A percentile compares a stretch with the other conserved stretches of the same genome.
Conservation (phyloP, 2,113 vertebrate genomes). For the Myotis yumanensis region DNA sequence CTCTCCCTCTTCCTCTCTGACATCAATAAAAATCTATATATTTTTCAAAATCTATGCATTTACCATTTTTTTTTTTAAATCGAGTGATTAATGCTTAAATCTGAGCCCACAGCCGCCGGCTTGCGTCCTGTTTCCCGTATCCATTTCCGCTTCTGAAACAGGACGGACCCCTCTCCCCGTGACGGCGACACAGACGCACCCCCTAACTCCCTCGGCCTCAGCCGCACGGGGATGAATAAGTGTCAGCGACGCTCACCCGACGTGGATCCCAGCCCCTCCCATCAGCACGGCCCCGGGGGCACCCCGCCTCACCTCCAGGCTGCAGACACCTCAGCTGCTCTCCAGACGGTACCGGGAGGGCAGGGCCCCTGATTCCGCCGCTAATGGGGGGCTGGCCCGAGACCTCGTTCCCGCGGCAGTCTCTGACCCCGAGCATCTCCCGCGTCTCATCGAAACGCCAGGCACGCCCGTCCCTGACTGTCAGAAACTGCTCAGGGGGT, state of each 20-base stretch:
- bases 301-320: rapidly evolving
- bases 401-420: neutral
- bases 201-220: rapidly evolving
- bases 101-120: neutral
- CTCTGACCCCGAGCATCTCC: rapidly evolving
- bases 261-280: rapidly evolving
- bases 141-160: neutral
- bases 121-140: too few relatives aligned
- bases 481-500: rapidly evolving
- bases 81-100: neutral
- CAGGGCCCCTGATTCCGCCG: neutral
- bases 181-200: rapidly evolving
- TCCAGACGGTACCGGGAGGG: rapidly evolving
- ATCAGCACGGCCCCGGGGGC: rapidly evolving
- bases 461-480: neutral
- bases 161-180: too few relatives aligned
- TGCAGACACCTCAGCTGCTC: too few relatives aligned
- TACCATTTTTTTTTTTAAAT: too few relatives aligned
- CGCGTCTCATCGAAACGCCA: neutral
- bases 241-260: rapidly evolving
- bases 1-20: too few relatives aligned
- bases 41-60: too few relatives aligned
- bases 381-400: neutral
- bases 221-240: neutral
- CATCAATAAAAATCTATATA: too few relatives aligned